Percentiles rank a stretch among this genome's conserved stretches.
Conservation (phyloP, 2,113 vertebrate species). For the Rissa tridactyla region DNA sequence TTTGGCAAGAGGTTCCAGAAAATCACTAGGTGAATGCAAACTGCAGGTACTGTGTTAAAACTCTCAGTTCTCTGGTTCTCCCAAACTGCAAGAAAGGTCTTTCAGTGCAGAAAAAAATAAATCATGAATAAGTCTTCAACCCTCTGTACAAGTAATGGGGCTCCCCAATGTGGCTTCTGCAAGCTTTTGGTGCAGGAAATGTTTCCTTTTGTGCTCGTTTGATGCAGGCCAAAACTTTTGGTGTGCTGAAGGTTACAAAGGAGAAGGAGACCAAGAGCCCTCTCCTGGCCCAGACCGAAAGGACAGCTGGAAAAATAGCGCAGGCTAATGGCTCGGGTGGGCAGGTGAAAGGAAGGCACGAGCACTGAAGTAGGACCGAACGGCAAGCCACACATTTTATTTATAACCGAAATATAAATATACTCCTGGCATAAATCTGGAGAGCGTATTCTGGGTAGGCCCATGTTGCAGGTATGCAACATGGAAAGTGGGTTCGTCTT, state of each 20-base stretch:
- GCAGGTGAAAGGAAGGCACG: background rate
- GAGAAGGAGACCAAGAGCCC: constrained; percentile 2
- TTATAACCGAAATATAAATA: background rate
- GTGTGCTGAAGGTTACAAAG: background rate
- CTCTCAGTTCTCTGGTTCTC: background rate
- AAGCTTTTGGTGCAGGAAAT: background rate
- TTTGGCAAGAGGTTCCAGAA: background rate
- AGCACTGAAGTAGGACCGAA: background rate
- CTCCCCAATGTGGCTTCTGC: background rate
- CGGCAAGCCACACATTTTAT: background rate
- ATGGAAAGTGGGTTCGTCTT: background rate
- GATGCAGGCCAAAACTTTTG: background rate
- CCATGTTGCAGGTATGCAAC: background rate
- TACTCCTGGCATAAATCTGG: background rate
- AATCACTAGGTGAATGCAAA: background rate
- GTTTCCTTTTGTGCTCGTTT: background rate
- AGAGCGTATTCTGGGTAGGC: background rate
- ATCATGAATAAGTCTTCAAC: background rate
- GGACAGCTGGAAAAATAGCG: background rate
- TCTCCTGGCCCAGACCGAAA: background rate
- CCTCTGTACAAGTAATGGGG: background rate
- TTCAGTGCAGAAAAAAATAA: background rate
- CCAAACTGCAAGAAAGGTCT: background rate
- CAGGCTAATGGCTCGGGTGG: background rate
- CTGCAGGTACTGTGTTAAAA: background rate